Percentiles rank a stretch among this genome's conserved stretches.
These are phyloP conservation scores for Ditula angustiorana DNA, from an alignment of 2,888 invertebrate species.

Conservation along the genomic window DNA sequence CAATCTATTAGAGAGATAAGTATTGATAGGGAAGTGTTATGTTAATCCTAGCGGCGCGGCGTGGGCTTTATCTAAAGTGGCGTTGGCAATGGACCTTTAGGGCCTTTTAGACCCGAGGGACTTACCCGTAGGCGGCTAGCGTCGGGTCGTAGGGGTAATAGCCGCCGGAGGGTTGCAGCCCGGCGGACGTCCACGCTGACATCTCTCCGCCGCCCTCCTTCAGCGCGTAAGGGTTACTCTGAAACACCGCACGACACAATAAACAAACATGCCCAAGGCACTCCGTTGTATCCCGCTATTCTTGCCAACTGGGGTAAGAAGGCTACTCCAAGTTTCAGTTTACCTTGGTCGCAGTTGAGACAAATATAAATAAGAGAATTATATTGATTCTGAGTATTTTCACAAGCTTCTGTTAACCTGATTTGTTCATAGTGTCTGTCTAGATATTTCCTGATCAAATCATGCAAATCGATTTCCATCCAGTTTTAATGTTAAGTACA, in stretches of 20 bases:
- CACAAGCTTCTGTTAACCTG: no score
- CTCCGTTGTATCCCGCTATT: slow-evolving; percentile 26
- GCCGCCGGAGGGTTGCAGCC: slow-evolving; percentile 95
- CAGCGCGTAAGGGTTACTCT: slow-evolving; percentile 96
- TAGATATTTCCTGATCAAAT: no score
- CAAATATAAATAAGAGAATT: background rate
- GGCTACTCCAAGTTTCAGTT: slow-evolving; percentile 3
- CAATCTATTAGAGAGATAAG: slow-evolving; percentile 81
- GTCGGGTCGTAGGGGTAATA: slow-evolving; percentile 98
- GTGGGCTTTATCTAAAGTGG: slow-evolving; percentile 81
- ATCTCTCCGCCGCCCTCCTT: slow-evolving; percentile 95
- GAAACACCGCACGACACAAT: slow-evolving; percentile 80
- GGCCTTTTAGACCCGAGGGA: slow-evolving; percentile 73
- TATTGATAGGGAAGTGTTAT: slow-evolving; percentile 78
- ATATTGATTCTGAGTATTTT: background rate
- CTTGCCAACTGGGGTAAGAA: background rate
- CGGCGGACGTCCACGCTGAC: slow-evolving; percentile 96
- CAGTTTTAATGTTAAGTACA: no score
- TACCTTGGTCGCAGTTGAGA: slow-evolving; percentile 1
- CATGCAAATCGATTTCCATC: no score
- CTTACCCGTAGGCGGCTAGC: slow-evolving; percentile 97
- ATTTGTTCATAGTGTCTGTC: no score
- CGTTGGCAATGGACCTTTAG: slow-evolving; percentile 67
- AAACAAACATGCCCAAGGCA: slow-evolving; percentile 51
- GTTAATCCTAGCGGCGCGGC: slow-evolving; percentile 76